Evolutionary conservation across 2,113 vertebrate genomes (phyloP), one percentile per base, ranked within the genome.

Genomic region (Porphyrio hochstetteri): DNA sequence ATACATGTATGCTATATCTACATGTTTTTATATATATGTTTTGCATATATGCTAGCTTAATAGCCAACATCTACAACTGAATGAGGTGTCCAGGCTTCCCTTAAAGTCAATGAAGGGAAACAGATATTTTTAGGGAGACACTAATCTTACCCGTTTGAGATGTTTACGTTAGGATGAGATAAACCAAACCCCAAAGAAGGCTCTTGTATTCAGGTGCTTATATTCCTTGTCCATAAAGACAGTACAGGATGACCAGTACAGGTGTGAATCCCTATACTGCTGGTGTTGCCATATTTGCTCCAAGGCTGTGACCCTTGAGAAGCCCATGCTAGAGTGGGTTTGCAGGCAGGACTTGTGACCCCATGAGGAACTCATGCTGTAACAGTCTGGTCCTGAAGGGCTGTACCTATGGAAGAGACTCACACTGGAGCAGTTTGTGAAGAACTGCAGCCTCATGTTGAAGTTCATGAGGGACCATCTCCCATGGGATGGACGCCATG

Each of bases 231-330:
- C n/a, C 65, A 59, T 21, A 70, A 76, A 80, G 40, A 48, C 28
- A 46, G 5, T 11, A 19, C 13, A 61, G 21, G 28, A 6, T 67
- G 36, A 78, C 10, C 23, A 78, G 23, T 33, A 60, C 29, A 35
- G 28, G 11, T 0, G 0, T 46, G 84, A 86, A 78, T 16, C 5
- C 28, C 28, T 56, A 1, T 59, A 23, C 4, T 31, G 31, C 7
- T 0, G 1, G 9, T 16, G 6, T 10, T 44, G 11, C 4, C 38
- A 31, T 11, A 17, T 64, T 74, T 6, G 13, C 5, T 65, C 8
- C 19, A 13, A 91, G n/a, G 28, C 46, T 48, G 46, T 48, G 46
- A 48, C 17, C 46, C 46, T 48, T 48, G 46, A 21, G 46, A 48
- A 48, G 46, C 46, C 46, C 20, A 48, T 48, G 46, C 46, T 21